Percentiles rank a stretch among this genome's conserved stretches.
Conservation (phyloP, 2,888 invertebrate genomes). For the Dryobota labecula region DNA sequence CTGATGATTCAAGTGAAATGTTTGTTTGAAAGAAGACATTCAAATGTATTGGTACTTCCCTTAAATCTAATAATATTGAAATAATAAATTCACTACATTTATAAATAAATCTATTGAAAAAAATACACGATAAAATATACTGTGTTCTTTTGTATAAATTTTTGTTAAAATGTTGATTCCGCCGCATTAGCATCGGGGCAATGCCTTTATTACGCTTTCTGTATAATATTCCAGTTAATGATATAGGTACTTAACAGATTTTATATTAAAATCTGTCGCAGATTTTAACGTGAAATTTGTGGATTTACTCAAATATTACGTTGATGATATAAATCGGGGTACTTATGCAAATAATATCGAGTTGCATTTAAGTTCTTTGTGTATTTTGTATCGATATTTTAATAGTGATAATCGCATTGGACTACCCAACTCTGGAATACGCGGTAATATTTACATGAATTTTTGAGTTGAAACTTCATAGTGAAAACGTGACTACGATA, state of each 20-base stretch:
- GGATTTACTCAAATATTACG: conserved; percentile 1
- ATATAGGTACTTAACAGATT: not conserved
- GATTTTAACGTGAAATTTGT: not conserved
- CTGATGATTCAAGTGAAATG: not conserved
- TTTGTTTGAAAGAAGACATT: not conserved
- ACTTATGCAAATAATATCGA: conserved; percentile 2
- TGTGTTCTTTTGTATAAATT: not conserved
- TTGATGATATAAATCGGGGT: not conserved
- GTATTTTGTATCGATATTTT: not conserved
- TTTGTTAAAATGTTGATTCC: not conserved
- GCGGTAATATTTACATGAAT: too few species aligned
- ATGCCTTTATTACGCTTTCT: not conserved
- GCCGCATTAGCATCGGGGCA: not conserved
- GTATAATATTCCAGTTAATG: not conserved
- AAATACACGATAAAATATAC: not conserved
- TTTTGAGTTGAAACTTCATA: not conserved
- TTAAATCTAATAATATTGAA: not conserved
- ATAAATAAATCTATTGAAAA: not conserved
- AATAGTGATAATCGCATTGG: not conserved
- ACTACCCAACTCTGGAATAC: not conserved
- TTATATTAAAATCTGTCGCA: not conserved
- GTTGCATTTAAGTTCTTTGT: not conserved
- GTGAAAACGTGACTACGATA: not conserved
- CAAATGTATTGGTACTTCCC: not conserved
- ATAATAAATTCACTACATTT: not conserved